Percentiles rank a stretch among this genome's conserved stretches.
These are phyloP conservation scores for Eulacestoma nigropectus DNA, from an alignment of 2,113 vertebrate species.

Conservation along the genomic window DNA sequence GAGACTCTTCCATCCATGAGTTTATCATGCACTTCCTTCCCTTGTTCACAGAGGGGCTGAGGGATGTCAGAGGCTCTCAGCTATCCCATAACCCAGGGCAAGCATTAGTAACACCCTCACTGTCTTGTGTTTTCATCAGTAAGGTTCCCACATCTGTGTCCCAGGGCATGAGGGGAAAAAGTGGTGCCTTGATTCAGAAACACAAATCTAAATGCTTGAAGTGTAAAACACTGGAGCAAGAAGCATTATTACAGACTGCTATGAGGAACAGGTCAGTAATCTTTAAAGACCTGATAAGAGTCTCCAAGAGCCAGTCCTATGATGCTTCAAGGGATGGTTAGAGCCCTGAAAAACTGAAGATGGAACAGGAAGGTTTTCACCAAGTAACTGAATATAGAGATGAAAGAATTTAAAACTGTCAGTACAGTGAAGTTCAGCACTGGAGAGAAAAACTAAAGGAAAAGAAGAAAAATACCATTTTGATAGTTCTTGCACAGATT, in stretches of 20 bases:
- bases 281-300: not conserved
- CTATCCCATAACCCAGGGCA: not conserved
- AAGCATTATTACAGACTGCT: not conserved
- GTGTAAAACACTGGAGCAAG: not conserved
- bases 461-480: not conserved
- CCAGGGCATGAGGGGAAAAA: not conserved
- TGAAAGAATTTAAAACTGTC: not conserved
- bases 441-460: not conserved
- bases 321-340: not conserved
- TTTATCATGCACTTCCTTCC: not conserved
- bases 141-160: not conserved
- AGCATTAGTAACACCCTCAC: not conserved
- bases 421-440: not conserved
- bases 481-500: not conserved
- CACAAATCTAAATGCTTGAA: not conserved
- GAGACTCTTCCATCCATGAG: not conserved
- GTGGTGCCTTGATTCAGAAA: not conserved
- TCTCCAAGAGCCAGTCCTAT: not conserved
- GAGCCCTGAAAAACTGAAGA: not conserved
- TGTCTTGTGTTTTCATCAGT: not conserved
- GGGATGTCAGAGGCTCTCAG: not conserved
- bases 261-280: not conserved
- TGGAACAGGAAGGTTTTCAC: not conserved
- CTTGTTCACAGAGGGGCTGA: not conserved
- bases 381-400: not conserved